A percentile compares a stretch with the other conserved stretches of the same genome.
These are phyloP conservation scores for Oophaga sylvatica DNA, from an alignment of 2,797 vertebrate species.

Conservation along the genomic window DNA sequence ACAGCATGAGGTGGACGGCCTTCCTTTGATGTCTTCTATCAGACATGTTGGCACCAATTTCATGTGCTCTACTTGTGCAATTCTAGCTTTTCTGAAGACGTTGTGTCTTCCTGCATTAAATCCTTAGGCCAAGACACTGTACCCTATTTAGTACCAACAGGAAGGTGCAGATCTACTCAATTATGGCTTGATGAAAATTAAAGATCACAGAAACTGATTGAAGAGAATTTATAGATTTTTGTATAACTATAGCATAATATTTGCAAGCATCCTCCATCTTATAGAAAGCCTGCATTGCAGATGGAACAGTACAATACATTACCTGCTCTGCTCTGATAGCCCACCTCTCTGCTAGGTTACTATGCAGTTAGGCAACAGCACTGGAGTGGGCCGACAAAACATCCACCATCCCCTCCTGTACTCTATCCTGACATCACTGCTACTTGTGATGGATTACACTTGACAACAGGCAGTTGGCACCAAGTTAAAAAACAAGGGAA, in stretches of 20 bases:
- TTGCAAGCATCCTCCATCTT: neutral
- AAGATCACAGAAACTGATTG: neutral
- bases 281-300: too few species aligned
- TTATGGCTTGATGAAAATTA: neutral
- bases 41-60: constrained; percentile 29
- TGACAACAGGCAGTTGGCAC: too few species aligned
- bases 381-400: too few species aligned
- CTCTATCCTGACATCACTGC: too few species aligned
- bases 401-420: too few species aligned
- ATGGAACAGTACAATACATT: too few species aligned
- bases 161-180: neutral
- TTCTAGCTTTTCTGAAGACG: neutral
- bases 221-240: neutral
- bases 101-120: neutral
- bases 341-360: too few species aligned
- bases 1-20: neutral
- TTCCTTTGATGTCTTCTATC: constrained; percentile 12
- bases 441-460: too few species aligned
- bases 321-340: too few species aligned
- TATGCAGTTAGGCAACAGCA: too few species aligned
- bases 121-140: neutral
- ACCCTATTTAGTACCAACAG: neutral
- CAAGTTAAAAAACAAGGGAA: too few species aligned
- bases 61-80: neutral
- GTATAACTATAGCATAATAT: neutral